Conservation (phyloP, 2,113 vertebrate species). For the Ciconia maguari region DNA sequence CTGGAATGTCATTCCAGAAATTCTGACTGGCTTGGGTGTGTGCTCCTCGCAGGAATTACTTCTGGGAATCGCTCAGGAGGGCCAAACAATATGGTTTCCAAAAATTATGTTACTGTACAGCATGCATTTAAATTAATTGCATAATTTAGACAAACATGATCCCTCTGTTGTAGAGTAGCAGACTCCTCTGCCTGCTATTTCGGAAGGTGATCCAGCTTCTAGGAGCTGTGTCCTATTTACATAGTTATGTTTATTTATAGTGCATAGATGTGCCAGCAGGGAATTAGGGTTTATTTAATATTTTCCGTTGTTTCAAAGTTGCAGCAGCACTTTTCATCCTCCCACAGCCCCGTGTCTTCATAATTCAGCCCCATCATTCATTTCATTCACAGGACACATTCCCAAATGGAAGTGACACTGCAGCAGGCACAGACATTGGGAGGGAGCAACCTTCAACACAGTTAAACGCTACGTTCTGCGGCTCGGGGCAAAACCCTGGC, state of each 20-base stretch:
- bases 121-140: not conserved
- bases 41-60: not conserved
- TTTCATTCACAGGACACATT: not conserved
- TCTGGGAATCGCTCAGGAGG: constrained; percentile 45
- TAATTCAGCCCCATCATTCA: not conserved
- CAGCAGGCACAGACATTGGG: not conserved
- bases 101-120: not conserved
- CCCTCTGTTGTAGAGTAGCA: not conserved
- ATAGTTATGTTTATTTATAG: not conserved
- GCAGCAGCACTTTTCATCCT: not conserved
- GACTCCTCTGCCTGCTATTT: not conserved
- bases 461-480: not conserved
- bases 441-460: not conserved
- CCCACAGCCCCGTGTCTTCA: not conserved
- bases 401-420: not conserved
- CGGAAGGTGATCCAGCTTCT: not conserved
- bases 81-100: not conserved
- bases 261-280: not conserved
- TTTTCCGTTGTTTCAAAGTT: not conserved
- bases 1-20: constrained; percentile 56
- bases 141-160: not conserved
- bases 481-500: not conserved
- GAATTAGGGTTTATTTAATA: not conserved
- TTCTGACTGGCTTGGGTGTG: constrained; percentile 64
- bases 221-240: not conserved